Conservation (phyloP, 2,797 vertebrate species). For the Melanotaenia boesemani region DNA sequence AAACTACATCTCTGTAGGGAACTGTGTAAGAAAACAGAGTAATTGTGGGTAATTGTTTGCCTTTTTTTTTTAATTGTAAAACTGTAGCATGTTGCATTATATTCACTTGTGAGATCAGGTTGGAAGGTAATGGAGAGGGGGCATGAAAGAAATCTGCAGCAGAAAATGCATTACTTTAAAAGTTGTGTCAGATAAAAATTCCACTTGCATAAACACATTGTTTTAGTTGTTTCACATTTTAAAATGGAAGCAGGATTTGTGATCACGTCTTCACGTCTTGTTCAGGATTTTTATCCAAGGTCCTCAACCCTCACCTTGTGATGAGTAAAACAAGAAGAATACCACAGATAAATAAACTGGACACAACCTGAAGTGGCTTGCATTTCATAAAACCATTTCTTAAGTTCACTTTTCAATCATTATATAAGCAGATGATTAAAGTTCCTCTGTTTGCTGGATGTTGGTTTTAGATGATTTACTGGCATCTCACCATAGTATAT, state of each 20-base stretch:
- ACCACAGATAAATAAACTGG: not conserved
- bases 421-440: constrained; percentile 49
- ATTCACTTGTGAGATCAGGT: not conserved
- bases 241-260: not conserved
- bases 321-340: not conserved
- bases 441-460: constrained; percentile 45
- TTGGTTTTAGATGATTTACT: constrained; percentile 50
- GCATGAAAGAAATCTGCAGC: not conserved
- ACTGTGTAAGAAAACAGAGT: not conserved
- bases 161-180: not conserved
- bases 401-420: constrained; percentile 23
- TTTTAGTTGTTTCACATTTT: not conserved
- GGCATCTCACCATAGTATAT: constrained; percentile 38
- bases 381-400: not conserved
- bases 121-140: not conserved
- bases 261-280: not conserved
- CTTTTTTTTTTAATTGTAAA: not conserved
- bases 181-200: not conserved
- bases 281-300: not conserved
- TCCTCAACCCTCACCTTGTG: not conserved
- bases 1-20: not conserved
- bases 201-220: not conserved
- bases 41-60: not conserved
- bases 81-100: not conserved
- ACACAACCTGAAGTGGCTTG: too few relatives aligned